phyloP scores from a whole-genome alignment of 1,140 invertebrate genomes.

The Hylyphantes graminicola region DNA sequence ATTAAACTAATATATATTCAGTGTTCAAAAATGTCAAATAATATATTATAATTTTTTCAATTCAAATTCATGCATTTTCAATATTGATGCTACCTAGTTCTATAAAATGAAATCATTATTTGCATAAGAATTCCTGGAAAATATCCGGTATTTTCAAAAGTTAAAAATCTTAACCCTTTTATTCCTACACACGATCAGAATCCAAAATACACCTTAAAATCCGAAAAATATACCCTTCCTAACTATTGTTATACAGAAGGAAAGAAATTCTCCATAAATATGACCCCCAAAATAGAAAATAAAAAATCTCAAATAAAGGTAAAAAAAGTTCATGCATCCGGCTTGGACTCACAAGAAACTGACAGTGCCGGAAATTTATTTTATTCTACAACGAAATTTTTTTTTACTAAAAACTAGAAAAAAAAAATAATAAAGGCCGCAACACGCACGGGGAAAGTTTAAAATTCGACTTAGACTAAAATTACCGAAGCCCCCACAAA shows the following conservation, averaged over 20 bases:
- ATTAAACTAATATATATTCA: no score
- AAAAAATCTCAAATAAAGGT: background rate
- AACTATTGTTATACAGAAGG: constrained; percentile 1
- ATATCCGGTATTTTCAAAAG: no score
- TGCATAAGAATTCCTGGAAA: no score
- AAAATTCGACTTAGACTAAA: constrained; percentile 43
- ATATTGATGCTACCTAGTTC: no score
- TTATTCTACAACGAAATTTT: constrained; percentile 27
- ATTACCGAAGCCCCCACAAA: constrained; percentile 32
- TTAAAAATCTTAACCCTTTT: no score
- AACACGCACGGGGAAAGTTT: constrained; percentile 29
- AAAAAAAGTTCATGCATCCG: constrained; percentile 27
- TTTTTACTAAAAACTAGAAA: no score
- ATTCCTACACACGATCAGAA: no score
- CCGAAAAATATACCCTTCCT: background rate
- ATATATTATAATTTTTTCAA: no score
- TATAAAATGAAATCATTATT: no score
- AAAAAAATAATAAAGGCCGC: background rate
- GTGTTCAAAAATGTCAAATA: no score
- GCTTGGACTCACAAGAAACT: constrained; percentile 26
- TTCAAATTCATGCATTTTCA: no score
- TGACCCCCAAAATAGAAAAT: background rate
- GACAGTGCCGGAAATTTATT: constrained; percentile 53
- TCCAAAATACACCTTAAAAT: no score
- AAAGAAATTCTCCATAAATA: constrained; percentile 3